Conservation (phyloP, 2,888 invertebrate genomes). For the Aricia artaxerxes region DNA sequence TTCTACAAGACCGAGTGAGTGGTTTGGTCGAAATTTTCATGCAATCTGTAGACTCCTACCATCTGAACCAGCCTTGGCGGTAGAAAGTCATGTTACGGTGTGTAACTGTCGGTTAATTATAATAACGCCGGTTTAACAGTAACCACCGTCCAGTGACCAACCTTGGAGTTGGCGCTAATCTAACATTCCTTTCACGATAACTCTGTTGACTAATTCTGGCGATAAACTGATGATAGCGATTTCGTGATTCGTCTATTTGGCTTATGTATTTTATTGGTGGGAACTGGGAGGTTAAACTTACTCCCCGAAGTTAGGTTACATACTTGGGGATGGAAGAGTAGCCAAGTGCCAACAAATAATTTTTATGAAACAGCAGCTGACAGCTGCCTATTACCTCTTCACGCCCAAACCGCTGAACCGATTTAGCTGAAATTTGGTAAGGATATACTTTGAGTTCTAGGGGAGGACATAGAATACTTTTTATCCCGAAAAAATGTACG, state of each 20-base stretch:
- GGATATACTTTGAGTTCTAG: no score
- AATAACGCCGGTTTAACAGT: constrained; percentile 18
- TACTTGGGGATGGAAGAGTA: no score
- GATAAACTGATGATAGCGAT: constrained; percentile 34
- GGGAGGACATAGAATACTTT: no score
- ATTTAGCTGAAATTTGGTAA: no score
- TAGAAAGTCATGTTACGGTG: constrained; percentile 18
- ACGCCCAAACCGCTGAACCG: no score
- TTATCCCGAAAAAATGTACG: no score
- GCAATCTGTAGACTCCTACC: neutral
- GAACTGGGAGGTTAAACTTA: no score
- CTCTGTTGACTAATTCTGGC: constrained; percentile 41
- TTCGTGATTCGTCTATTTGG: neutral
- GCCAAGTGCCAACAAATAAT: no score
- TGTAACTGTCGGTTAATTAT: constrained; percentile 7
- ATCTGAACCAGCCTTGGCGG: neutral
- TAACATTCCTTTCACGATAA: constrained; percentile 55
- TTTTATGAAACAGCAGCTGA: no score
- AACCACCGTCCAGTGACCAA: constrained; percentile 15
- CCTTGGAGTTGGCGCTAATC: constrained; percentile 49
- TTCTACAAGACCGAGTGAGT: neutral
- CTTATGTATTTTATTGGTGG: no score
- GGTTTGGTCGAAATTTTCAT: neutral
- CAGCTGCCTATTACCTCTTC: no score
- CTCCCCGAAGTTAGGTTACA: no score